phyloP scores from a whole-genome alignment of 1,140 invertebrate species.

The Glomeris maerens region DNA sequence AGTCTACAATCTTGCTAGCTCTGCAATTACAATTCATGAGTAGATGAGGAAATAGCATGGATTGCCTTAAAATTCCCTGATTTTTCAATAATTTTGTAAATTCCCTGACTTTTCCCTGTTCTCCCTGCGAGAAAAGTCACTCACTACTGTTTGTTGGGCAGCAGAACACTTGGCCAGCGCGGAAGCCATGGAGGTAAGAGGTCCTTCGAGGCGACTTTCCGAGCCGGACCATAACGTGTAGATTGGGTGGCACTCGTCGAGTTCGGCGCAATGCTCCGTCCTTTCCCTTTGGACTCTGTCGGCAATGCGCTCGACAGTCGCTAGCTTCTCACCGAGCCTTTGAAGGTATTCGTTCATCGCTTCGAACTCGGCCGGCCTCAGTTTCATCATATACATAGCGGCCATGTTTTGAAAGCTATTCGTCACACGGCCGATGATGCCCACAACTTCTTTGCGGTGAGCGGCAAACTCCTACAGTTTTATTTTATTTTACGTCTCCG shows the following conservation, averaged over 20 bases:
- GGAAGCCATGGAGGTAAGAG: background rate
- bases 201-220: background rate
- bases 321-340: conserved; percentile 46
- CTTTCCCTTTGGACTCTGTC: conserved; percentile 51
- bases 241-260: conserved; percentile 3
- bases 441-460: conserved; percentile 44
- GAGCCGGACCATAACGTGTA: conserved; percentile 4
- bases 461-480: conserved; percentile 43
- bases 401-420: conserved; percentile 46
- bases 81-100: no score
- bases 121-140: no score
- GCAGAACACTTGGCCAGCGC: conserved; percentile 2
- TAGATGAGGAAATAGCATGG: no score
- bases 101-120: no score
- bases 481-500: background rate
- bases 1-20: no score
- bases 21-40: no score
- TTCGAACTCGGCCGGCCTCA: conserved; percentile 47
- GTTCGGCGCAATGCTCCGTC: conserved; percentile 18
- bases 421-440: conserved; percentile 40
- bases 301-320: conserved; percentile 47
- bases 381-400: conserved; percentile 40
- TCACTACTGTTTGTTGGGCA: background rate
- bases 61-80: no score
- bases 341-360: conserved; percentile 46